Evolutionary conservation across 2,797 vertebrate species (phyloP), one percentile per base, ranked within the genome.

Genomic region (Lithobates pipiens): DNA sequence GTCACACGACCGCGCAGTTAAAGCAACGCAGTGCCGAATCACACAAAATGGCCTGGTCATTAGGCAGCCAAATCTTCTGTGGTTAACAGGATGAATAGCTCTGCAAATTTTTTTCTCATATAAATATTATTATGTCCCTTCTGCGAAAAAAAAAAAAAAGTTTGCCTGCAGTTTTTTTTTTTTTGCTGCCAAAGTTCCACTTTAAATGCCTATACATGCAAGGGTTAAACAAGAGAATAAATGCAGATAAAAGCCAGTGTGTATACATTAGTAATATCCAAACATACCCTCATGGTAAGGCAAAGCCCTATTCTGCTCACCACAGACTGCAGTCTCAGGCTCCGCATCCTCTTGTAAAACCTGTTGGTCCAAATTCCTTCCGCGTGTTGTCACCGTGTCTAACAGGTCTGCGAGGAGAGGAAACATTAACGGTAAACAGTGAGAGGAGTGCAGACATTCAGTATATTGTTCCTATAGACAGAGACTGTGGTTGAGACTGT

Each of bases 301-400:
- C n/a, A 42, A 77, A n/a, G 73, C 34, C 7, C 18, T 36, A 27
- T 39, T 67, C 16, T 78, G 68, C 84, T 88, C 68, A 88, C 87
- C 65, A 29, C 80, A 75, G 15, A 50, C 63, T 34, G 57, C 16
- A 69, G 63, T 74, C 44, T 74, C 75, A 34, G 36, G 42, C 36
- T 69, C 61, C 16, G 18, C 74, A n/a, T 82, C 72, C 61, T 68
- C 80, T 25, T 78, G 87, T 10, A 36, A 76, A 79, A 65, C 70
- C 50, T 75, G 79, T 79, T 85, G 75, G 16, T 76, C 44, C 34
- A 70, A 76, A 82, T 86, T 85, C 57, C 76, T 85, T 72, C 72
- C 57, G n/a, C 61, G 71, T 44, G 87, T 78, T 61, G 80, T 88
- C 79, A 83, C 80, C 10, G 80, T 70, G 76, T 79, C 80, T 69